phyloP scores from a whole-genome alignment of 2,888 invertebrate species.

The Diachrysia chrysitis region DNA sequence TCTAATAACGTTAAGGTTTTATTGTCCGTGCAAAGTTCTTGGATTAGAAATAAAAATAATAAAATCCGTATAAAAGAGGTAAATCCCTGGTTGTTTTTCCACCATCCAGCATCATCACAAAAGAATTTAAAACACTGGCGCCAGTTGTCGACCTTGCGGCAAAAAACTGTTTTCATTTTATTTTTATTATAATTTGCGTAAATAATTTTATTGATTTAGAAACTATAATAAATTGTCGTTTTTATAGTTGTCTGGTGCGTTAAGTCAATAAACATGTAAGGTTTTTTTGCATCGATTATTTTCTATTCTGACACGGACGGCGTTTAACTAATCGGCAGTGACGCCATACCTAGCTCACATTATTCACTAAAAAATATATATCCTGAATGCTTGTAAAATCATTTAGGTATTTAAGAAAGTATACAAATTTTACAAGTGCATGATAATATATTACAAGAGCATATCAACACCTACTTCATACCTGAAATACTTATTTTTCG shows the following conservation, averaged over 20 bases:
- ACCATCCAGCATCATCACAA: conserved; percentile 62
- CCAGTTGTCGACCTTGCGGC: conserved; percentile 71
- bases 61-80: conserved; percentile 44
- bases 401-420: not conserved
- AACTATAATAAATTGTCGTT: conserved; percentile 66
- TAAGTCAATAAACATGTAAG: conserved; percentile 25
- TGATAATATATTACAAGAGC: too few relatives aligned
- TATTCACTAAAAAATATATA: conserved; percentile 27
- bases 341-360: conserved; percentile 49
- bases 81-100: conserved; percentile 50
- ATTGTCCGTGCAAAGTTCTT: conserved; percentile 29
- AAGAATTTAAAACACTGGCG: conserved; percentile 72
- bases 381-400: conserved; percentile 21
- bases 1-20: conserved; percentile 33
- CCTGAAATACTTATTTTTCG: not conserved
- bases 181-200: conserved; percentile 62
- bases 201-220: conserved; percentile 67
- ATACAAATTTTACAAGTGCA: too few relatives aligned
- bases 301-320: conserved; percentile 37
- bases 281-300: conserved; percentile 47
- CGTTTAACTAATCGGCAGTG: conserved; percentile 47
- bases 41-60: conserved; percentile 21
- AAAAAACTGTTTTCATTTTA: conserved; percentile 64
- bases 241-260: conserved; percentile 58
- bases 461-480: too few relatives aligned